Evolutionary conservation across 35 echinoderm and acorn worm genomes (phyloP).

Genomic region (Ophioderma brevispina): DNA sequence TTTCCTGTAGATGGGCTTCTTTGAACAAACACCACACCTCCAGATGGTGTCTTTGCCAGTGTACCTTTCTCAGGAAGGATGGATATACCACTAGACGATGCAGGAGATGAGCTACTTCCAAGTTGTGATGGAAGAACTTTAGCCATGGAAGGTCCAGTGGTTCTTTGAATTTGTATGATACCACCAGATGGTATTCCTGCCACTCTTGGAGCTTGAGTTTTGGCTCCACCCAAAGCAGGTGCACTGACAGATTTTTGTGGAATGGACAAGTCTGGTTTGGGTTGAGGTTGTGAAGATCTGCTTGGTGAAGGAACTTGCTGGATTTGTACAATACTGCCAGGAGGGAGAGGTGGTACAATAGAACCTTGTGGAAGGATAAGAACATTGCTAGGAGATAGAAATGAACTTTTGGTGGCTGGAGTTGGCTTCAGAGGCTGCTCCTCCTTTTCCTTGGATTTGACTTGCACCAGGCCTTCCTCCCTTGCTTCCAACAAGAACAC

Average conservation of each 20-base stretch:
- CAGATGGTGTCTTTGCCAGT: slow-evolving; percentile 70
- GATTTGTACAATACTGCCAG: slow-evolving; percentile 98
- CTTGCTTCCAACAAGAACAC: slow-evolving; percentile 30
- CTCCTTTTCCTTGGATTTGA: slow-evolving; percentile 14
- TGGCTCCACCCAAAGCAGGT: neutral
- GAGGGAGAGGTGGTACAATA: slow-evolving; percentile 87
- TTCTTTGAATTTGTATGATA: slow-evolving; percentile 79
- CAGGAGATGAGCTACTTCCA: slow-evolving; percentile 10
- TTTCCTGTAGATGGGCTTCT: slow-evolving; percentile 58
- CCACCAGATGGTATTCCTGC: slow-evolving; percentile 27
- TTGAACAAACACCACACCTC: slow-evolving; percentile 89
- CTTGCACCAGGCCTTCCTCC: slow-evolving; percentile 13
- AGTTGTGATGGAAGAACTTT: slow-evolving; percentile 61
- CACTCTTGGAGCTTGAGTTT: neutral
- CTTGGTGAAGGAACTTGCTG: slow-evolving; percentile 87
- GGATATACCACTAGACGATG: slow-evolving; percentile 48
- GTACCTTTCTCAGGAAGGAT: slow-evolving; percentile 90
- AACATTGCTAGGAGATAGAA: slow-evolving; percentile 97
- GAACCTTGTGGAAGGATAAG: slow-evolving; percentile 92
- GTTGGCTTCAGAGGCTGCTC: neutral
- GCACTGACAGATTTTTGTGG: slow-evolving; percentile 33
- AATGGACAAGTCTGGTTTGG: neutral
- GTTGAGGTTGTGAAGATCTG: slow-evolving; percentile 26
- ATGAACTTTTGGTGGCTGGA: slow-evolving; percentile 38
- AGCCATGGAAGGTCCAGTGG: slow-evolving; percentile 42